Conservation (phyloP, 2,797 vertebrate genomes). For the Decapterus maruadsi region DNA sequence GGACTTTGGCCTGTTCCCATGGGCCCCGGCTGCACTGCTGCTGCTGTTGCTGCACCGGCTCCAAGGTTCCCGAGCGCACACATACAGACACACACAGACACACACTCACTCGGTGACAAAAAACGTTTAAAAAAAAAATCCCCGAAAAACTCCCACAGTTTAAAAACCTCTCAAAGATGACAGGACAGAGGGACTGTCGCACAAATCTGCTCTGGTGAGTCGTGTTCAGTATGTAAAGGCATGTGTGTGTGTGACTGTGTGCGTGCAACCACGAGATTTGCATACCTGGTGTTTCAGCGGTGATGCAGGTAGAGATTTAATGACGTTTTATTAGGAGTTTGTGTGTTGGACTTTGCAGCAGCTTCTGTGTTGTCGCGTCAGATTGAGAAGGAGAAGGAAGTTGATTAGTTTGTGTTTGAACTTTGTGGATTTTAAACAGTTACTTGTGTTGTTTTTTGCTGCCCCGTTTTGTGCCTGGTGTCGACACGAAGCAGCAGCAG, state of each 20-base stretch:
- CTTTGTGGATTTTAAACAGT: not conserved
- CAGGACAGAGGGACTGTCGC: not conserved
- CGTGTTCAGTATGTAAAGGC: not conserved
- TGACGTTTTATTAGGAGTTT: not conserved
- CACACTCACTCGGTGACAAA: not conserved
- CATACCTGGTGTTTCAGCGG: slow-evolving; percentile 12
- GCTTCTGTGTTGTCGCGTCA: not conserved
- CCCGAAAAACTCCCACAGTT: not conserved
- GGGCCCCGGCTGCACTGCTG: slow-evolving; percentile 13
- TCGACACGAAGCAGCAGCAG: slow-evolving; percentile 18
- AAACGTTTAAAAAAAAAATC: not conserved
- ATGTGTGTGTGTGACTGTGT: slow-evolving; percentile 1
- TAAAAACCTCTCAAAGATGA: not conserved
- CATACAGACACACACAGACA: not conserved
- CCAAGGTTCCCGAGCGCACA: slow-evolving; percentile 20
- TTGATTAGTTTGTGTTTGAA: not conserved
- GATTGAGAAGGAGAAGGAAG: not conserved
- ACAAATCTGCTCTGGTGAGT: not conserved
- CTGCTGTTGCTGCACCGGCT: not conserved
- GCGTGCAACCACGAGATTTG: slow-evolving; percentile 2
- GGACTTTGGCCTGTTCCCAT: slow-evolving; percentile 68
- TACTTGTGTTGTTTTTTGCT: not conserved
- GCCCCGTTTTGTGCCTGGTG: not conserved
- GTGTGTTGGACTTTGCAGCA: not conserved
- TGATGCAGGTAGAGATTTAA: slow-evolving; percentile 2